Base-by-base conservation (phyloP, 1,140 invertebrate genomes). In the Neodiprion lecontei region DNA sequence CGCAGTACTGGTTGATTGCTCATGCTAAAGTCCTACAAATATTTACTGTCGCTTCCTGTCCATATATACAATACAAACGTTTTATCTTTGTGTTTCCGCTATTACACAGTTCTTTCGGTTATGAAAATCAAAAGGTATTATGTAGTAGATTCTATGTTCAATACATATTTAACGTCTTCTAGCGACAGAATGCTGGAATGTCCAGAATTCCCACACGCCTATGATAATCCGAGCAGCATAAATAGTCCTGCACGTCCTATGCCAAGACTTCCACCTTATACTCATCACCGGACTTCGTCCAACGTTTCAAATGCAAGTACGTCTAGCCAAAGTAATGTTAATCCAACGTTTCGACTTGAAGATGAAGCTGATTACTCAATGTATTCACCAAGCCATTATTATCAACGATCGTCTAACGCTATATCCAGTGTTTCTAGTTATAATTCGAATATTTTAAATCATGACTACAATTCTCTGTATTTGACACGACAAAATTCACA, bases 271-370 rank as follows among this genome's bases (percentile, higher is more conserved):
- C 85, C 89, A 4, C 78, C 87, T 5, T 89, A 90, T 65, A 87
- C 86, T 4, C 93, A 94, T 83, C 89, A 91, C 74, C 88, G 92
- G 72, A 94, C 93, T 5, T 91, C 92, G 5, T 94, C 93, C 7
- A 94, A 94, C 83, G 91, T 93, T 10, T 94, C 93, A n/a, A 93
- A 91, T 79, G 90, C 91, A 7, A 91, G 90, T 74, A 90, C 89
- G 11, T 89, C 91, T 10, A 91, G 90, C 61, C 87, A 87, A 74
- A 88, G 84, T 71, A 89, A 89, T 67, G 83, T 91, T 8, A 92
- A 91, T 85, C 92, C 91, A 9, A 91, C 89, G 14, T 93, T 92
- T 83, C 89, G 90, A 17, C 84, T 93, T 73, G 93, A 95, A 74
- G 92, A 92, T 74, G 93, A 93, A 76, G 91, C 90, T 40, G 85